Evolutionary conservation across 2,113 vertebrate species (phyloP).

Genomic region (Capreolus pygargus): DNA sequence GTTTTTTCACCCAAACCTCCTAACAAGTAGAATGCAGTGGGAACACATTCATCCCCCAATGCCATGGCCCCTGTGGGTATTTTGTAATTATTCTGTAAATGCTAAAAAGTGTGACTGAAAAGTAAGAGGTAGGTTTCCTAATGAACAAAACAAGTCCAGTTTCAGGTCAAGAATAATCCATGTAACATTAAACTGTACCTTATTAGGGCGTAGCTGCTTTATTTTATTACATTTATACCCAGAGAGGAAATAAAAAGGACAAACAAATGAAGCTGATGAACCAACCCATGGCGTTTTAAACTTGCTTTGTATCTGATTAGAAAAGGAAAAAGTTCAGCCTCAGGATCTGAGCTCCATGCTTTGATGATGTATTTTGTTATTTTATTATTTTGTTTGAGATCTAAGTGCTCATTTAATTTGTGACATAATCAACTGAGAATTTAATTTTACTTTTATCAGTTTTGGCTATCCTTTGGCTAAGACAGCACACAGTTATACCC

Average conservation of each 20-base stretch:
- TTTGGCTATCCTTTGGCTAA: slow-evolving; percentile 65
- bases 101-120: not conserved
- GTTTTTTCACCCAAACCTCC: slow-evolving; percentile 10
- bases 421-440: slow-evolving; percentile 40
- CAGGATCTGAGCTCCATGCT: slow-evolving; percentile 1
- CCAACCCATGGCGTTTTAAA: not conserved
- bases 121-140: slow-evolving; percentile 9
- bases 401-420: slow-evolving; percentile 53
- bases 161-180: not conserved
- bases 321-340: not conserved
- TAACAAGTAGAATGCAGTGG: slow-evolving; percentile 4
- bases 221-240: not conserved
- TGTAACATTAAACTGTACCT: not conserved
- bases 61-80: not conserved
- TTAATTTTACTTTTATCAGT: slow-evolving; percentile 62
- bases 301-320: slow-evolving; percentile 32
- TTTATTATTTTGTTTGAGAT: slow-evolving; percentile 39
- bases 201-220: not conserved
- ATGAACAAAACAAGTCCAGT: not conserved
- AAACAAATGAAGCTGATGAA: not conserved
- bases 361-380: slow-evolving; percentile 22
- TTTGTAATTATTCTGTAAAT: slow-evolving; percentile 22
- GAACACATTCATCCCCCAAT: not conserved
- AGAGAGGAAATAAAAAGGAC: not conserved
- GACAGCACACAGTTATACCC: slow-evolving; percentile 46